phyloP scores from a whole-genome alignment of 2,797 vertebrate species.

The Periophthalmus magnuspinnatus region DNA sequence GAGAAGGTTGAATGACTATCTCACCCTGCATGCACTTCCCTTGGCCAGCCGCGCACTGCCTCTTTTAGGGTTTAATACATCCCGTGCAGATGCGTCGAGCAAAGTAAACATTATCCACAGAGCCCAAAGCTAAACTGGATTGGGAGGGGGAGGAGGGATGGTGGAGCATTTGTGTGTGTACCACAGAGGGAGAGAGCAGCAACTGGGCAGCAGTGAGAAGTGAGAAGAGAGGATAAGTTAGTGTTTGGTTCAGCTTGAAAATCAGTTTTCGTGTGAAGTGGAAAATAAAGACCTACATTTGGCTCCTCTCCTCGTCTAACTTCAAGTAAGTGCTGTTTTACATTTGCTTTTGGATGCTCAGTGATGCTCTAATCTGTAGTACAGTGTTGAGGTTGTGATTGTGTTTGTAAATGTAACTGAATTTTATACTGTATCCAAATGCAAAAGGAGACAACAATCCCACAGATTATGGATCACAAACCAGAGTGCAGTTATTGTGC shows the following conservation, averaged over 20 bases:
- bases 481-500: neutral
- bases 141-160: slow-evolving; percentile 22
- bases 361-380: neutral
- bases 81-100: slow-evolving; percentile 50
- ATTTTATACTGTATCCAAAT: neutral
- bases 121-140: slow-evolving; percentile 54
- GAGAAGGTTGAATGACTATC: slow-evolving; percentile 39
- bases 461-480: neutral
- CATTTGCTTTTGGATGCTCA: slow-evolving; percentile 14
- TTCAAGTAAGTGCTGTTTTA: slow-evolving; percentile 62
- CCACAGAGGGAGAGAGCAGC: slow-evolving; percentile 37
- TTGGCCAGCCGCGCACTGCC: slow-evolving; percentile 19
- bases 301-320: slow-evolving; percentile 33
- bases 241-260: slow-evolving; percentile 67
- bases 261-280: slow-evolving; percentile 67
- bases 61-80: slow-evolving; percentile 37
- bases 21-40: slow-evolving; percentile 28
- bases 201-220: slow-evolving; percentile 10
- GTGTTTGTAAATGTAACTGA: neutral
- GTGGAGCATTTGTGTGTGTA: slow-evolving; percentile 51
- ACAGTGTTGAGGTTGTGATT: slow-evolving; percentile 19
- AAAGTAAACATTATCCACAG: slow-evolving; percentile 61
- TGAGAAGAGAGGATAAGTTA: slow-evolving; percentile 38
- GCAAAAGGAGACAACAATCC: neutral
- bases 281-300: slow-evolving; percentile 29